Percentiles rank a stretch among this genome's conserved stretches.
phyloP scores from a whole-genome alignment of 2,888 invertebrate species.

The Myopa testacea region DNA sequence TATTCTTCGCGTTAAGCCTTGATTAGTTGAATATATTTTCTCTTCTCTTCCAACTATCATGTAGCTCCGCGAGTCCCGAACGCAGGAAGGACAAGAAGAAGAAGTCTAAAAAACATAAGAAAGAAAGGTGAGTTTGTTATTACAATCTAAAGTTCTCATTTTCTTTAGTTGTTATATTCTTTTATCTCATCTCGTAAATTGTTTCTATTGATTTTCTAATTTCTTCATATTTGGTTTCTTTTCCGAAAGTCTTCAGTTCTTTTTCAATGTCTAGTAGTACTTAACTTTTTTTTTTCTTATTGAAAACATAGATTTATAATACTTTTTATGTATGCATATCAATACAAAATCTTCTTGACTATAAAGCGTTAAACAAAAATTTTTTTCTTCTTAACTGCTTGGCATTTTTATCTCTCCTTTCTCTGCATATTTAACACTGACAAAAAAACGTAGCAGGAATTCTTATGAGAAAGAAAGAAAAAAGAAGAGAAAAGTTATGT shows the following conservation, averaged over 20 bases:
- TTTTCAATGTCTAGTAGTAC: neutral
- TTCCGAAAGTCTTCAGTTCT: slow-evolving; percentile 1
- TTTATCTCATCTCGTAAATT: slow-evolving; percentile 37
- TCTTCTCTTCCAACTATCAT: slow-evolving; percentile 11
- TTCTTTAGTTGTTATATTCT: slow-evolving; percentile 28
- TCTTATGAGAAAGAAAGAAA: slow-evolving; percentile 66
- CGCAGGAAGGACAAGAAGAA: slow-evolving; percentile 82
- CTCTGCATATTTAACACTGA: slow-evolving; percentile 59
- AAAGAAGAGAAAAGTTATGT: slow-evolving; percentile 63
- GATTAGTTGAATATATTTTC: slow-evolving; percentile 14
- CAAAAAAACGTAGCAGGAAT: slow-evolving; percentile 54
- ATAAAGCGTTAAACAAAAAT: slow-evolving; percentile 54
- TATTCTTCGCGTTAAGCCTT: neutral
- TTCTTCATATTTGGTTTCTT: slow-evolving; percentile 41
- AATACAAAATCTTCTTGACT: slow-evolving; percentile 42
- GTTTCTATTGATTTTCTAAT: slow-evolving; percentile 37
- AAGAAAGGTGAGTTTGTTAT: slow-evolving; percentile 74
- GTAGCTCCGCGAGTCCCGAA: slow-evolving; percentile 78
- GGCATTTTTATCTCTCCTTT: slow-evolving; percentile 65
- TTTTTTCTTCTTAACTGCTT: slow-evolving; percentile 61
- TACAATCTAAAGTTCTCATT: slow-evolving; percentile 37
- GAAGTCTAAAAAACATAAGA: slow-evolving; percentile 81
- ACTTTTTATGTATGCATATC: slow-evolving; percentile 18
- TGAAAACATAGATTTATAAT: neutral
- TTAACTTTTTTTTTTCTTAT: slow-evolving; percentile 16